Percentiles rank a stretch among this genome's conserved stretches.
phyloP scores from a whole-genome alignment of 2,888 invertebrate genomes.

The Brachyopa scutellaris region DNA sequence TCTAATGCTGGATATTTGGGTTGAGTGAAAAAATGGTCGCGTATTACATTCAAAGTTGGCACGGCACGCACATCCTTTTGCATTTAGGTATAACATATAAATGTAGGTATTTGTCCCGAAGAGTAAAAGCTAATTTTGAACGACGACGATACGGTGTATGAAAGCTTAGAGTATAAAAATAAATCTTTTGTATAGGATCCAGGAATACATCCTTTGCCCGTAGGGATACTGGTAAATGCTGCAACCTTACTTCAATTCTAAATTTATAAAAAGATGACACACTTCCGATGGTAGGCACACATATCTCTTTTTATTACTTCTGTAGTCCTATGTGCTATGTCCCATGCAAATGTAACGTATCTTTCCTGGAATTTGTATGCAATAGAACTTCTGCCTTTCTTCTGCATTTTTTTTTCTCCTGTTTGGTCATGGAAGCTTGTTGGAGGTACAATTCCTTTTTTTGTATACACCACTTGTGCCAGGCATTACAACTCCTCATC shows the following conservation, averaged over 20 bases:
- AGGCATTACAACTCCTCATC: conserved; percentile 49
- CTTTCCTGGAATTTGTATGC: conserved; percentile 17
- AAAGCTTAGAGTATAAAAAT: conserved; percentile 25
- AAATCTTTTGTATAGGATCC: conserved; percentile 58
- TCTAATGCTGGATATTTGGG: conserved; percentile 18
- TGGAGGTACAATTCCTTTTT: conserved; percentile 41
- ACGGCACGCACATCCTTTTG: conserved; percentile 28
- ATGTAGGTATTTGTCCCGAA: neutral
- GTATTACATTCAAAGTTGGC: conserved; percentile 4
- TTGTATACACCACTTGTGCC: conserved; percentile 37
- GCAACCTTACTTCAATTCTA: conserved; percentile 29
- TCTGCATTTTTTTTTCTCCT: conserved; percentile 18
- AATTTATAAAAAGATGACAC: conserved; percentile 49
- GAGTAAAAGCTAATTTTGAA: conserved; percentile 42
- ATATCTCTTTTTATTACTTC: conserved; percentile 2
- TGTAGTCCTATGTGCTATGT: no score
- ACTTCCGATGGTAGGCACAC: conserved; percentile 19
- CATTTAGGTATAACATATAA: no score
- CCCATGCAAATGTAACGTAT: conserved; percentile 21
- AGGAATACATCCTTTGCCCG: conserved; percentile 47
- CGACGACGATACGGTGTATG: neutral
- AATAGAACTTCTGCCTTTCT: conserved; percentile 32
- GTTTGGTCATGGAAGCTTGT: conserved; percentile 55
- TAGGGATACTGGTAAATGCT: conserved; percentile 25
- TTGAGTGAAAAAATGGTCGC: conserved; percentile 18